Conservation (phyloP, 2,888 invertebrate genomes). For the Pollenia griseotomentosa region DNA sequence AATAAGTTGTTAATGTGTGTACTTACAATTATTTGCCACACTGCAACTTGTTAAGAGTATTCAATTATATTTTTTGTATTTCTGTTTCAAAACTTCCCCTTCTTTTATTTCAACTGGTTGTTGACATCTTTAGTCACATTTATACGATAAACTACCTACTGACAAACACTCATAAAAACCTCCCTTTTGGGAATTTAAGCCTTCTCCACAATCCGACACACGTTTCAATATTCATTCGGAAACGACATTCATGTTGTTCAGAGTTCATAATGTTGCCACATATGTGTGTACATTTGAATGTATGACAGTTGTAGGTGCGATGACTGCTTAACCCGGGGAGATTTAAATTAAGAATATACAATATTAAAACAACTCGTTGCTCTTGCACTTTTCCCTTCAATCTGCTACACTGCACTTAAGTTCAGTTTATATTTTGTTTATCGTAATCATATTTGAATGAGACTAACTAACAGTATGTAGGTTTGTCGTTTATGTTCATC, state of each 20-base stretch:
- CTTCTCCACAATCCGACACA: not conserved
- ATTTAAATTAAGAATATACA: slow-evolving; percentile 61
- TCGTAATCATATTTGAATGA: slow-evolving; percentile 31
- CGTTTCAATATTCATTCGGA: slow-evolving; percentile 7
- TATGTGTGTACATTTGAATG: not conserved
- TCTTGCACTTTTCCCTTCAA: slow-evolving; percentile 1
- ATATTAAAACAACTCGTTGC: slow-evolving; percentile 40
- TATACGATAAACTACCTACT: slow-evolving; percentile 61
- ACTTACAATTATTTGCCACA: not conserved
- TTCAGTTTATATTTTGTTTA: slow-evolving; percentile 8
- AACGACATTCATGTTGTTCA: slow-evolving; percentile 29
- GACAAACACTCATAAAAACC: slow-evolving; percentile 31
- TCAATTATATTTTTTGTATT: not conserved
- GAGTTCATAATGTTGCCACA: slow-evolving; percentile 19
- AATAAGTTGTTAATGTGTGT: not conserved
- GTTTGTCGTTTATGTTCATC: slow-evolving; percentile 35
- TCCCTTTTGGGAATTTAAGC: slow-evolving; percentile 49
- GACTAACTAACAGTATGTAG: not conserved
- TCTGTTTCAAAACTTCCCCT: slow-evolving; percentile 21
- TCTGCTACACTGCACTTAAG: slow-evolving; percentile 35
- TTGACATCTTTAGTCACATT: slow-evolving; percentile 67
- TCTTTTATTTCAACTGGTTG: slow-evolving; percentile 51
- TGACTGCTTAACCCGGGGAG: slow-evolving; percentile 68
- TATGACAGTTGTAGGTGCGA: slow-evolving; percentile 63
- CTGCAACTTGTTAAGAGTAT: not conserved